Evolutionary conservation across 2,113 vertebrate genomes (phyloP).

Genomic region (Danionella cerebrum): DNA sequence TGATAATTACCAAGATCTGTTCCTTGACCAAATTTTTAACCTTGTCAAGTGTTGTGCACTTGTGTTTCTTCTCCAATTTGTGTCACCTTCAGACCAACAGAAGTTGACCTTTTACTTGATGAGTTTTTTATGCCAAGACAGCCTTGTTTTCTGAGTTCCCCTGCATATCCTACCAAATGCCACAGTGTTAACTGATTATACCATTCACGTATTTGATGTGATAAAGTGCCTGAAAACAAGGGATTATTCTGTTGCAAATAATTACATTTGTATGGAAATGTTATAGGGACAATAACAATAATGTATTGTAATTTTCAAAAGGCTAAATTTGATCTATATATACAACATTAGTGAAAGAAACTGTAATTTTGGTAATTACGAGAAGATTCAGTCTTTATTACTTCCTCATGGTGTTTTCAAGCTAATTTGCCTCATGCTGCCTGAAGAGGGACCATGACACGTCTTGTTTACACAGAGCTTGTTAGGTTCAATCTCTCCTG

Average conservation of each 20-base stretch:
- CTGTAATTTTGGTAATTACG: no score
- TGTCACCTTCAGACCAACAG: constrained; percentile 4
- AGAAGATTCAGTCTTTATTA: neutral
- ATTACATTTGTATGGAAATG: no score
- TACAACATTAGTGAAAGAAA: no score
- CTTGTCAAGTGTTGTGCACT: constrained; percentile 35
- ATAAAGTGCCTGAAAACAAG: neutral
- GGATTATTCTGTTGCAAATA: neutral
- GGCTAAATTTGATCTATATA: no score
- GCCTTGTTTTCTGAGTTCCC: neutral
- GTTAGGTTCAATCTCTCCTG: constrained; percentile 44
- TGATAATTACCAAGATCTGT: neutral
- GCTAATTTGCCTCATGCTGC: constrained; percentile 40
- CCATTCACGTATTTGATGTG: neutral
- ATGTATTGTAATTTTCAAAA: no score
- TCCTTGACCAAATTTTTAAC: neutral
- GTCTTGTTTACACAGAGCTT: constrained; percentile 47
- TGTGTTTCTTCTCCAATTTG: constrained; percentile 12
- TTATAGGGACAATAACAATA: no score
- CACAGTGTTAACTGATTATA: constrained; percentile 30
- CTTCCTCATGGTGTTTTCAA: neutral
- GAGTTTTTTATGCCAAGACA: constrained; percentile 12
- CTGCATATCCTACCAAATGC: constrained; percentile 30
- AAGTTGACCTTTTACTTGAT: constrained; percentile 26
- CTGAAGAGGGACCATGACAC: constrained; percentile 41